Percentiles rank a stretch among this genome's conserved stretches.
Evolutionary conservation across 2,113 vertebrate genomes (phyloP).

Genomic region (Pseudorasbora parva): DNA sequence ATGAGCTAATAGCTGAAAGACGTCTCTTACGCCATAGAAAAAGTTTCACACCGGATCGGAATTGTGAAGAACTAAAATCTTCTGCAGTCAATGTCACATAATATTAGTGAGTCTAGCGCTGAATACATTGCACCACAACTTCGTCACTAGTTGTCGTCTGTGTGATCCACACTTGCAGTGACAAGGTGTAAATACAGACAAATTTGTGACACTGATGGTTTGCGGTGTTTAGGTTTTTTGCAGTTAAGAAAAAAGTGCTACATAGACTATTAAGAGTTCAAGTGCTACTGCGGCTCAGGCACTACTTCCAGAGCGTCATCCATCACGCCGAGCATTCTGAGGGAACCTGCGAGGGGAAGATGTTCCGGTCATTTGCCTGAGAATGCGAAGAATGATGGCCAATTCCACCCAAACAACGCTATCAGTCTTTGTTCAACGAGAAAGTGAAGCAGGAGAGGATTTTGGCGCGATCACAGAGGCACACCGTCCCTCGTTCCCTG

Average conservation of each 20-base stretch:
- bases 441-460: conserved; percentile 70
- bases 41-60: background rate
- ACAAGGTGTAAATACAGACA: background rate
- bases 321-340: background rate
- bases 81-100: background rate
- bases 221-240: background rate
- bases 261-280: background rate
- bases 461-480: conserved; percentile 58
- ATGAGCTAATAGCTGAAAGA: background rate
- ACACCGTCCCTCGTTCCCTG: conserved; percentile 35
- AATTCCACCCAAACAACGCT: conserved; percentile 70
- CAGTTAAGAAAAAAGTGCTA: background rate
- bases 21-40: background rate
- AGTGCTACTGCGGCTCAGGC: background rate
- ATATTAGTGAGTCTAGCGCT: background rate
- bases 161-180: conserved; percentile 3
- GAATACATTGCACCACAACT: background rate
- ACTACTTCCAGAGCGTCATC: conserved; percentile 19
- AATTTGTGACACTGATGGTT: background rate
- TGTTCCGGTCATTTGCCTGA: conserved; percentile 69
- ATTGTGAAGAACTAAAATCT: background rate
- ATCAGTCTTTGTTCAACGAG: conserved; percentile 78
- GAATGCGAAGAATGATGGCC: conserved; percentile 66
- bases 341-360: conserved; percentile 42
- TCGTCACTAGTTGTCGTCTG: background rate